Base-by-base conservation (phyloP, 1,140 invertebrate species). In the Scylla paramamosain region DNA sequence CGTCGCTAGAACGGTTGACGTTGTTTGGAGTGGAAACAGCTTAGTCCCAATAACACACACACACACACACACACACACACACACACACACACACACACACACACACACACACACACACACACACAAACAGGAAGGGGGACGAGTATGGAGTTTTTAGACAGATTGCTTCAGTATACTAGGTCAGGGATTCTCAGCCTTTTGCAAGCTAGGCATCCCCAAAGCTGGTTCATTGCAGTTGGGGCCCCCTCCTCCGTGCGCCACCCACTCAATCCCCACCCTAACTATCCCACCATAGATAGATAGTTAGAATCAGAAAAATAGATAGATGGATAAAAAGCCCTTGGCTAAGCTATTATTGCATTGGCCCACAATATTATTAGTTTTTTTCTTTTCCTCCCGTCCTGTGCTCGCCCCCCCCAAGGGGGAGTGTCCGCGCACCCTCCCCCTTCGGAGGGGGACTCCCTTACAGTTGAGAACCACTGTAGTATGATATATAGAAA, bases 61-160 rank as follows among this genome's bases (percentile, higher is more conserved):
- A 86, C 83, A 86, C 83, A 86, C 25, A 86, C 25, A n/a, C 83
- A 86, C 83, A 86, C 83, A 86, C 83, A 86, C 83, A 86, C 25
- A n/a, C 83, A 86, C 83, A 86, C 83, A 86, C 83, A 86, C 4
- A 86, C 83, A 86, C 83, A 86, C 83, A 86, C 83, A 86, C 83
- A 86, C 83, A 86, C 83, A 86, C 83, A 86, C 83, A 86, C 25
- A 86, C 83, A n/a, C 83, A 86, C 83, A 86, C 83, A 82, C 77
- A 82, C 77, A 82, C 77, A 82, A 20, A 82, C 77, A 82, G 20
- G 28, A 20, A 82, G 20, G 28, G 20, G 28, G 0, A 82, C 77
- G 28, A 20, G 28, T 28, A 82, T 28, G 28, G 20, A 82, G 20
- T 25, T 39, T 28, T 25, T 28, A 82, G 20, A 1, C 77, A 82